phyloP scores from a whole-genome alignment of 1,140 invertebrate species.

The Pararge aegeria region DNA sequence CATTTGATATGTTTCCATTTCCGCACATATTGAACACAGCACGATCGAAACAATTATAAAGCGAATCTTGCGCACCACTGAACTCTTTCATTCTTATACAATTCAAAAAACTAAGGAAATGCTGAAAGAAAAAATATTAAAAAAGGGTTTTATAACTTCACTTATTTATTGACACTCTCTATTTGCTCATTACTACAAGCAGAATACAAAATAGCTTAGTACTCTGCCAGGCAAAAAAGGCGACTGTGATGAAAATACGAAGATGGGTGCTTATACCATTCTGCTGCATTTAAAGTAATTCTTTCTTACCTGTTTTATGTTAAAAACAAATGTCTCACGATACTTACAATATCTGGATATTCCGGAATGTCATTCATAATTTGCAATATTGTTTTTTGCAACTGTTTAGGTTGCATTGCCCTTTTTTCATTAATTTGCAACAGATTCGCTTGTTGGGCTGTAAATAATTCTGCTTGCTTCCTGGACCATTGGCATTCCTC shows the following conservation, averaged over 20 bases:
- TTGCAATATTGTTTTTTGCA: conserved; percentile 88
- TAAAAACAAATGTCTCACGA: too few species aligned
- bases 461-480: conserved; percentile 92
- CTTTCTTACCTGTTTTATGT: too few species aligned
- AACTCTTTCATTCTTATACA: conserved; percentile 92
- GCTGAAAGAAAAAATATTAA: conserved; percentile 83
- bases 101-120: conserved; percentile 95
- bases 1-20: conserved; percentile 75
- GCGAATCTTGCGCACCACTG: conserved; percentile 89
- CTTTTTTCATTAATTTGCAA: conserved; percentile 89
- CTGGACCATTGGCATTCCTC: conserved; percentile 87
- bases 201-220: too few species aligned
- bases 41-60: conserved; percentile 93
- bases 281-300: too few species aligned
- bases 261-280: too few species aligned
- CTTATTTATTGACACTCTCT: too few species aligned
- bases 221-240: too few species aligned
- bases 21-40: conserved; percentile 78
- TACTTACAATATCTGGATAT: conserved; percentile 88
- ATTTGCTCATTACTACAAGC: too few species aligned
- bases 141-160: too few species aligned
- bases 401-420: conserved; percentile 86
- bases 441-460: conserved; percentile 90
- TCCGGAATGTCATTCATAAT: conserved; percentile 90
- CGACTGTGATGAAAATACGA: too few species aligned